Conservation (phyloP, 2,888 invertebrate species). For the Drosophila rellima region DNA sequence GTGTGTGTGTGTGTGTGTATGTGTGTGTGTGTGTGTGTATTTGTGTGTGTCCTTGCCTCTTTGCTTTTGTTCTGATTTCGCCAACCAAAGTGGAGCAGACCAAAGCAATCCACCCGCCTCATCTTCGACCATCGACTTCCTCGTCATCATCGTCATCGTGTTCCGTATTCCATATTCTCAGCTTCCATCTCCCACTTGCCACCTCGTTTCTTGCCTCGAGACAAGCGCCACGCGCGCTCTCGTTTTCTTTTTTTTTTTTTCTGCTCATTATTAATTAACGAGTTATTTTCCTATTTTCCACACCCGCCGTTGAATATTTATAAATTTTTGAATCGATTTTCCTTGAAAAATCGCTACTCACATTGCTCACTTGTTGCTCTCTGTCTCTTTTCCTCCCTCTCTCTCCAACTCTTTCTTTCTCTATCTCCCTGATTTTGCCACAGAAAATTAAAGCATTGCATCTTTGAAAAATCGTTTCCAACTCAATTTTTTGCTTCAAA, state of each 20-base stretch:
- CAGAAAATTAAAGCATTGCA: slow-evolving; percentile 1
- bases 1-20: too few relatives aligned
- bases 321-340: slow-evolving; percentile 77
- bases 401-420: not conserved
- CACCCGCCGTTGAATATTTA: slow-evolving; percentile 70
- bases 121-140: slow-evolving; percentile 12
- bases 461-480: not conserved
- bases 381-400: not conserved
- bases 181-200: not conserved
- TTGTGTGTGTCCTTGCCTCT: slow-evolving; percentile 24
- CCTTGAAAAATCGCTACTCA: slow-evolving; percentile 23
- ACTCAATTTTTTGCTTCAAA: not conserved
- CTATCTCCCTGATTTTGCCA: not conserved
- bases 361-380: slow-evolving; percentile 46
- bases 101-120: slow-evolving; percentile 7
- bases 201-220: slow-evolving; percentile 2
- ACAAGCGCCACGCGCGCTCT: slow-evolving; percentile 61
- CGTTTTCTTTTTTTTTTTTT: too few relatives aligned
- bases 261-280: slow-evolving; percentile 81
- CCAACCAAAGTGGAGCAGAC: slow-evolving; percentile 7
- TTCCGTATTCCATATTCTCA: not conserved
- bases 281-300: slow-evolving; percentile 77
- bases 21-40: slow-evolving; percentile 18
- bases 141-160: slow-evolving; percentile 1
- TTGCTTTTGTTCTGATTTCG: slow-evolving; percentile 58